Evolutionary conservation across 2,797 vertebrate genomes (phyloP).

Genomic region (Hyperoplus lanceolatus): DNA sequence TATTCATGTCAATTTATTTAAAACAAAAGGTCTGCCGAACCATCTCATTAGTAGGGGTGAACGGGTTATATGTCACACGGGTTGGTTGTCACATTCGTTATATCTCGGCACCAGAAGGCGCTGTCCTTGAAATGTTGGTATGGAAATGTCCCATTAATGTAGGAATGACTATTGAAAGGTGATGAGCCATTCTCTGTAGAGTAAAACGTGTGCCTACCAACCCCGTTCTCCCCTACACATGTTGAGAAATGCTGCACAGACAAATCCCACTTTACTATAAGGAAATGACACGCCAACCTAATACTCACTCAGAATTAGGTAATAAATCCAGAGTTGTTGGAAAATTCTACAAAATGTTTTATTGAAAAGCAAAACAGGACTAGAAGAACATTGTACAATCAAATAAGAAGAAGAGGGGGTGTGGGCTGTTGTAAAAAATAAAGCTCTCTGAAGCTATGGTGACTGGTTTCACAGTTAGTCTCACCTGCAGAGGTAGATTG

Average conservation of each 20-base stretch:
- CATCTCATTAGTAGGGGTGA: background rate
- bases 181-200: no score
- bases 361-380: conserved; percentile 94
- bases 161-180: no score
- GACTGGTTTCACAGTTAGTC: conserved; percentile 92
- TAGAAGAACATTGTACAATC: conserved; percentile 90
- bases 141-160: no score
- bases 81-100: no score
- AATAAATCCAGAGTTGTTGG: conserved; percentile 33
- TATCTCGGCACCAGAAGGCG: no score
- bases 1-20: background rate
- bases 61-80: no score
- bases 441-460: conserved; percentile 83
- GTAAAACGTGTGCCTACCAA: no score
- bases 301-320: background rate
- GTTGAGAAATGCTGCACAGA: background rate
- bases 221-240: no score
- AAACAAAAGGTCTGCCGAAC: background rate
- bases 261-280: background rate
- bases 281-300: conserved; percentile 3
- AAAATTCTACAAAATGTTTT: conserved; percentile 96
- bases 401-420: conserved; percentile 70
- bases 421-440: conserved; percentile 87
- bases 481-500: conserved; percentile 96
- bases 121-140: no score